Evolutionary conservation across 1,140 invertebrate species (phyloP).

Genomic region (Lepidurus apus): DNA sequence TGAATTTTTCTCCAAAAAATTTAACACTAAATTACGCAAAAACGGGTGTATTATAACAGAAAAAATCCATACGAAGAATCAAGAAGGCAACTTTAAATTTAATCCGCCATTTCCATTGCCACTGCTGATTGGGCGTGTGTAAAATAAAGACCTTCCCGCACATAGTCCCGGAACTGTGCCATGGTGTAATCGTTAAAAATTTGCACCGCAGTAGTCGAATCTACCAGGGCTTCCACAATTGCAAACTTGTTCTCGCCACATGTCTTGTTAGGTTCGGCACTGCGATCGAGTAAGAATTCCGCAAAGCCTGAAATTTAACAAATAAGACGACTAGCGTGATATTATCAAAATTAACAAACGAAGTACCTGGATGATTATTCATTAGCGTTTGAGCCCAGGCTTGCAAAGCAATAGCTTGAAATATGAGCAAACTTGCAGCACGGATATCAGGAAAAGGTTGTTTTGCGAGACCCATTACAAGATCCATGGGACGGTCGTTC

Average conservation of each 20-base stretch:
- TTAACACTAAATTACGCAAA: background rate
- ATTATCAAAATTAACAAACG: no score
- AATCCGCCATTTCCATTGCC: conserved; percentile 33
- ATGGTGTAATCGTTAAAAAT: conserved; percentile 35
- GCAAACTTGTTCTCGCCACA: conserved; percentile 37
- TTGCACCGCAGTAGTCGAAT: conserved; percentile 35
- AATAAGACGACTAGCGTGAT: background rate
- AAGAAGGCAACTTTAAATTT: background rate
- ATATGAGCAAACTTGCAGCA: conserved; percentile 31
- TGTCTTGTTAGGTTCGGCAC: conserved; percentile 36
- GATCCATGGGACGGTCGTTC: conserved; percentile 35
- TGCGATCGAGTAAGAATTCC: conserved; percentile 37
- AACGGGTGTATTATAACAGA: background rate
- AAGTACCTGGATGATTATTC: conserved; percentile 8
- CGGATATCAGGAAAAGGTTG: conserved; percentile 38
- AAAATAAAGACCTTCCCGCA: conserved; percentile 37
- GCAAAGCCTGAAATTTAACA: conserved; percentile 32
- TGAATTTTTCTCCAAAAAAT: no score
- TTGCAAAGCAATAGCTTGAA: background rate
- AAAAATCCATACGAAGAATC: background rate
- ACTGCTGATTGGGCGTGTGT: conserved; percentile 32
- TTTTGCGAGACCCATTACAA: conserved; percentile 36
- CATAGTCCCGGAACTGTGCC: conserved; percentile 35
- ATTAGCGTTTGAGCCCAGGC: conserved; percentile 13
- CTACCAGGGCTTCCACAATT: conserved; percentile 36